These are phyloP conservation scores for Albula glossodonta DNA, from an alignment of 2,113 vertebrate genomes.

Conservation along the genomic window DNA sequence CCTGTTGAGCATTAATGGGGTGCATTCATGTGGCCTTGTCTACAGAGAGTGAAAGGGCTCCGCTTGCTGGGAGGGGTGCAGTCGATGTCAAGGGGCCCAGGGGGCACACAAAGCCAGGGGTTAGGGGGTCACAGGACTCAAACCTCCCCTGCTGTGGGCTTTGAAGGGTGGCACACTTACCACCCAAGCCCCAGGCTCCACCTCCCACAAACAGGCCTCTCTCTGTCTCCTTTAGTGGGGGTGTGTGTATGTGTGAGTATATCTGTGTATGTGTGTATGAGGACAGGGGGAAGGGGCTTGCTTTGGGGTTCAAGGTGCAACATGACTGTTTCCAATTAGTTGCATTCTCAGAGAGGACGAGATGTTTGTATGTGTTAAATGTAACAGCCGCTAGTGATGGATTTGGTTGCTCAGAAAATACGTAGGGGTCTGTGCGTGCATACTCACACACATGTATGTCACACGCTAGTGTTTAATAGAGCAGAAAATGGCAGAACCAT, in stretches of 20 bases:
- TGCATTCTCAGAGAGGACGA: conserved; percentile 49
- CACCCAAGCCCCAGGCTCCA: conserved; percentile 43
- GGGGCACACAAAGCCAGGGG: conserved; percentile 59
- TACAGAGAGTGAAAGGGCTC: conserved; percentile 57
- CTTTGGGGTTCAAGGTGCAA: conserved; percentile 56
- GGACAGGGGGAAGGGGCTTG: conserved; percentile 41
- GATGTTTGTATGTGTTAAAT: conserved; percentile 73
- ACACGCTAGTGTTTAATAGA: background rate
- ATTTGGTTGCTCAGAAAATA: conserved; percentile 14
- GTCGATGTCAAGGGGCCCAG: conserved; percentile 59
- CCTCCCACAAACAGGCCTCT: conserved; percentile 50
- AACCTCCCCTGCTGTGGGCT: conserved; percentile 57
- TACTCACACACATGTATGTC: background rate
- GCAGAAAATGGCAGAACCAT: conserved; percentile 31
- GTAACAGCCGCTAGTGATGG: conserved; percentile 60
- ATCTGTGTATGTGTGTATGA: background rate
- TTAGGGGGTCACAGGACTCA: conserved; percentile 60
- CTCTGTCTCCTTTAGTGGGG: background rate
- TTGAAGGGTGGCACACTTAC: conserved; percentile 56
- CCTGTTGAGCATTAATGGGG: conserved; percentile 20
- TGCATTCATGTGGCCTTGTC: conserved; percentile 37
- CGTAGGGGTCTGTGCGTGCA: too few species aligned
- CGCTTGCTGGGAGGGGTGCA: conserved; percentile 62
- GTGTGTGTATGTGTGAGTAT: background rate
- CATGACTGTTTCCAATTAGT: conserved; percentile 74